Conservation (phyloP, 2,797 vertebrate species). For the Notamacropus eugenii region DNA sequence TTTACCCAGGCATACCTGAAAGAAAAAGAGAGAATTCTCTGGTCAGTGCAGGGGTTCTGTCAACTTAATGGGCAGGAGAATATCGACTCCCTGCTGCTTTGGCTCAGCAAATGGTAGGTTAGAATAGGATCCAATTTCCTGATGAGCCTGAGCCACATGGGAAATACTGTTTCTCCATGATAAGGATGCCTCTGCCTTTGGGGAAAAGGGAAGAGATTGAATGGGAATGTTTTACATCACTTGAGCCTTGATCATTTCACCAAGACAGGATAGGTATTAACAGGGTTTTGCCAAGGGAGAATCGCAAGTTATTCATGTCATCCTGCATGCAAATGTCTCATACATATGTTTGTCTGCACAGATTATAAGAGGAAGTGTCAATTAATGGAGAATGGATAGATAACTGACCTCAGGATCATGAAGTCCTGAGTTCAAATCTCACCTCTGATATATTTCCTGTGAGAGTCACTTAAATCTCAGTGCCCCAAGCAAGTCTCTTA, state of each 20-base stretch:
- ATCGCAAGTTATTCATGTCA: conserved; percentile 80
- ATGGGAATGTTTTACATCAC: conserved; percentile 85
- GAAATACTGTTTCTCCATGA: conserved; percentile 84
- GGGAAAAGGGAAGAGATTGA: conserved; percentile 85
- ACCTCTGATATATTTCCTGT: not conserved
- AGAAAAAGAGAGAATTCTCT: not conserved
- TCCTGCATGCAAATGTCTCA: conserved; percentile 74
- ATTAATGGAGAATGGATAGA: not conserved
- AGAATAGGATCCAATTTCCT: conserved; percentile 81
- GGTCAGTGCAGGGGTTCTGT: not conserved
- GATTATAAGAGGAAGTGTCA: not conserved
- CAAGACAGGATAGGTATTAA: conserved; percentile 86
- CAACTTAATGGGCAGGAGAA: conserved; percentile 56
- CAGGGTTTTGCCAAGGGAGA: conserved; percentile 83
- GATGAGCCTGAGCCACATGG: conserved; percentile 82
- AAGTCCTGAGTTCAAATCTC: not conserved
- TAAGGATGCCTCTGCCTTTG: conserved; percentile 85
- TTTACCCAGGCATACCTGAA: not conserved
- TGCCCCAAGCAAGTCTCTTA: not conserved
- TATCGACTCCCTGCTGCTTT: conserved; percentile 59
- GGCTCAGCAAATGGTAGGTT: conserved; percentile 74
- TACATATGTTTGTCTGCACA: conserved; percentile 39
- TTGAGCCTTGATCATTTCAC: conserved; percentile 86
- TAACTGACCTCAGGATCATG: not conserved
- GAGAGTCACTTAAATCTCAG: not conserved